Conservation (phyloP, 37 sponge, comb jelly and placozoan genomes). For the Oscarella lobularis region DNA sequence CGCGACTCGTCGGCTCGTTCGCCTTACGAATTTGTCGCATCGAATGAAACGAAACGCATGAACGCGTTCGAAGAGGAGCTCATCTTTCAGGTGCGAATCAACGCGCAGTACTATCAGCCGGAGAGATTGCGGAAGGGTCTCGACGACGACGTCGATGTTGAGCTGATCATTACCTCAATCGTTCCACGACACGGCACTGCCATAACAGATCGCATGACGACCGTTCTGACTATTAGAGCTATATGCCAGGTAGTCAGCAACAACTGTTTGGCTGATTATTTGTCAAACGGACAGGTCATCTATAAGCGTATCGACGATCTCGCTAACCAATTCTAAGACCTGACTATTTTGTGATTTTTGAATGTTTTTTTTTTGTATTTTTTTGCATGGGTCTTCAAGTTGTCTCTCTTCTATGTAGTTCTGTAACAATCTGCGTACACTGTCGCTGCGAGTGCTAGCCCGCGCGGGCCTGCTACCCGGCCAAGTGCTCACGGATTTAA, state of each 20-base stretch:
- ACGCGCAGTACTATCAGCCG: slow-evolving; percentile 26
- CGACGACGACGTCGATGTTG: slow-evolving; percentile 53
- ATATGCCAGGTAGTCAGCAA: slow-evolving; percentile 52
- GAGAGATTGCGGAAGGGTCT: slow-evolving; percentile 45
- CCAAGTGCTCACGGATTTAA: too few relatives aligned
- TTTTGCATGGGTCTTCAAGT: too few relatives aligned
- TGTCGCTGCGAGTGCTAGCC: too few relatives aligned
- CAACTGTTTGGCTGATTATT: slow-evolving; percentile 62
- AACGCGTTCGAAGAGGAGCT: slow-evolving; percentile 15
- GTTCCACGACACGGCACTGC: slow-evolving; percentile 45
- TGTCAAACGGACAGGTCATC: background rate
- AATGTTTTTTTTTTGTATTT: too few relatives aligned
- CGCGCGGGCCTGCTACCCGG: too few relatives aligned
- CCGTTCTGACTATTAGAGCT: slow-evolving; percentile 65
- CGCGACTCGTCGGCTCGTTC: slow-evolving; percentile 40
- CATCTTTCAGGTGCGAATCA: slow-evolving; percentile 43
- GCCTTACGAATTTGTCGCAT: slow-evolving; percentile 42
- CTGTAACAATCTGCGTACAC: too few relatives aligned
- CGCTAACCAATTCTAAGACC: too few relatives aligned
- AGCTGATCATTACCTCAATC: slow-evolving; percentile 34
- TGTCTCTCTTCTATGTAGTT: too few relatives aligned
- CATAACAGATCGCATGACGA: background rate
- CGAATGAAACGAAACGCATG: slow-evolving; percentile 33
- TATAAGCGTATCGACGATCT: slow-evolving; percentile 12
- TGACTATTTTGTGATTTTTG: too few relatives aligned